Evolutionary conservation across 2,888 invertebrate genomes (phyloP).

Genomic region (Leuctra nigra): DNA sequence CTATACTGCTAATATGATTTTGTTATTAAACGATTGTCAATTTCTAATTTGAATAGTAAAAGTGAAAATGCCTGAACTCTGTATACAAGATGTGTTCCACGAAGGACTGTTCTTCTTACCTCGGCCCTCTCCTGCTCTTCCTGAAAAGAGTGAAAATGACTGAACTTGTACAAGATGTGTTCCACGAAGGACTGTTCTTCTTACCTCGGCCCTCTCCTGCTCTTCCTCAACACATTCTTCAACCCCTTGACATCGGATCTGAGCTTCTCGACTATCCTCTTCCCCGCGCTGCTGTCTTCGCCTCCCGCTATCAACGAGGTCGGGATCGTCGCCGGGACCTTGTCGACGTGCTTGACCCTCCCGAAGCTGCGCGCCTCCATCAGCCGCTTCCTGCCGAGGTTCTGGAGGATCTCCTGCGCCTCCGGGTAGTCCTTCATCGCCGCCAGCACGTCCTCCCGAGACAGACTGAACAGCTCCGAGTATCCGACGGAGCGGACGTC

Average conservation of each 20-base stretch:
- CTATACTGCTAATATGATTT: too few species aligned
- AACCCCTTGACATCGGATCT: conserved; percentile 75
- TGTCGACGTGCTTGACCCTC: conserved; percentile 28
- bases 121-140: conserved; percentile 44
- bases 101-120: too few species aligned
- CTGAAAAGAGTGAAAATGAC: too few species aligned
- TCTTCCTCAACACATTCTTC: conserved; percentile 52
- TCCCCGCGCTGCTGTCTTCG: conserved; percentile 25
- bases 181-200: too few species aligned
- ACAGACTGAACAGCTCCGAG: conserved; percentile 88
- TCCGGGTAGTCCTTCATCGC: conserved; percentile 98
- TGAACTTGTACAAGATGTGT: too few species aligned
- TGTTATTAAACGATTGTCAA: too few species aligned
- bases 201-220: conserved; percentile 41
- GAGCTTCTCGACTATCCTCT: conserved; percentile 67
- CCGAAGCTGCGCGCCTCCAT: conserved; percentile 28
- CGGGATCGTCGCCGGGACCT: conserved; percentile 20
- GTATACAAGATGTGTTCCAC: too few species aligned
- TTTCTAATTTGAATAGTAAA: too few species aligned
- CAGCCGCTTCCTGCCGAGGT: conserved; percentile 24
- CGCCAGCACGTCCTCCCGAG: conserved; percentile 86
- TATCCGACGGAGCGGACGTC: conserved; percentile 95
- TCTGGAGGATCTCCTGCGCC: conserved; percentile 87
- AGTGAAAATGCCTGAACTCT: too few species aligned
- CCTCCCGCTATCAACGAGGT: conserved; percentile 14